Percentiles rank a stretch among this genome's conserved stretches.
These are phyloP conservation scores for Sternarchorhynchus goeldii DNA, from an alignment of 2,797 vertebrate genomes.

Conservation along the genomic window DNA sequence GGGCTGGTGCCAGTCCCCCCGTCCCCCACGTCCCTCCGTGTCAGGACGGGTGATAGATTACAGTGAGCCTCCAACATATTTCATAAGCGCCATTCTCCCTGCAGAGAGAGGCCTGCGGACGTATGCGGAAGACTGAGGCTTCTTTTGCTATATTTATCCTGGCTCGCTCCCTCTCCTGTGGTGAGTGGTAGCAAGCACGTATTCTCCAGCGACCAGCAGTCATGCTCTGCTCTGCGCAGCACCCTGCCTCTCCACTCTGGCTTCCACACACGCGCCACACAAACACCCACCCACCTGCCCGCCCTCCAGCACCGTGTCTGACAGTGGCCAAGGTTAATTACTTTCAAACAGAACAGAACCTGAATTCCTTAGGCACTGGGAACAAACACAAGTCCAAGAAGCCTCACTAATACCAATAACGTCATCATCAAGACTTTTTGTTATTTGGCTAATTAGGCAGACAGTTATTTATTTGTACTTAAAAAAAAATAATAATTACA, in stretches of 20 bases:
- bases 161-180: slow-evolving; percentile 28
- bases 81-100: slow-evolving; percentile 67
- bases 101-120: slow-evolving; percentile 58
- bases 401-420: no score
- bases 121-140: slow-evolving; percentile 65
- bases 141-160: slow-evolving; percentile 70
- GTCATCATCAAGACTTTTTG: background rate
- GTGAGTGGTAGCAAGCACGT: slow-evolving; percentile 22
- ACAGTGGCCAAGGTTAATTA: slow-evolving; percentile 48
- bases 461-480: background rate
- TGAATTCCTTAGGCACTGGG: slow-evolving; percentile 6
- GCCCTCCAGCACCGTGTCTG: slow-evolving; percentile 20
- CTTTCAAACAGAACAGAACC: slow-evolving; percentile 26
- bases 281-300: slow-evolving; percentile 33
- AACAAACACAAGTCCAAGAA: background rate
- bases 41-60: slow-evolving; percentile 72
- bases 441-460: background rate
- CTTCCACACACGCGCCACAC: background rate
- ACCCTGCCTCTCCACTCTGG: background rate
- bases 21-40: slow-evolving; percentile 53
- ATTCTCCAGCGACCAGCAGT: slow-evolving; percentile 48
- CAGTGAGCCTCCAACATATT: slow-evolving; percentile 71
- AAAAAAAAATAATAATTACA: background rate
- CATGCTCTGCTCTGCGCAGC: slow-evolving; percentile 26
- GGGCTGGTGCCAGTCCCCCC: slow-evolving; percentile 40